Percentiles rank a stretch among this genome's conserved stretches.
phyloP scores from a whole-genome alignment of 1,140 invertebrate species.

The Antheraea mylitta region DNA sequence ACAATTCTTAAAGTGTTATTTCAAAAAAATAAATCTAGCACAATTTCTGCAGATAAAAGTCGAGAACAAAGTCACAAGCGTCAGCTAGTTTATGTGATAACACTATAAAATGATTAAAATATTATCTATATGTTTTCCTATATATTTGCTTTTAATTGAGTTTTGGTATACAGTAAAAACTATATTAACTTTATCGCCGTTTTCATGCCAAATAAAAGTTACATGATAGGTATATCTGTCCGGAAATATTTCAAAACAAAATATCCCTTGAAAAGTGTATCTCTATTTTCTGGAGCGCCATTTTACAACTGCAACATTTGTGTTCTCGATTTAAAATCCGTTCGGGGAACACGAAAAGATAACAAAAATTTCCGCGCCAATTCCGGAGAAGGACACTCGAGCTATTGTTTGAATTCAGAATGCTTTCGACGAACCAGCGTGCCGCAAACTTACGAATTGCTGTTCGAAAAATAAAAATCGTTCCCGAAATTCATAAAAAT shows the following conservation, averaged over 20 bases:
- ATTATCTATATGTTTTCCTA: too few species aligned
- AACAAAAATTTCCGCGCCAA: slow-evolving; percentile 76
- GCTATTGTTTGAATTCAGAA: slow-evolving; percentile 72
- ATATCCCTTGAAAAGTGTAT: background rate
- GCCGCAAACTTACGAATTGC: slow-evolving; percentile 26
- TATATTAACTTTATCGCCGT: too few species aligned
- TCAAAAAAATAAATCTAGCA: too few species aligned
- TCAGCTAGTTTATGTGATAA: too few species aligned
- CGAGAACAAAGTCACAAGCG: too few species aligned
- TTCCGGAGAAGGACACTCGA: slow-evolving; percentile 73
- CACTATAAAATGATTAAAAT: too few species aligned
- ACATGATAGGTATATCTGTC: too few species aligned
- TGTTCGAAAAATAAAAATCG: slow-evolving; percentile 9
- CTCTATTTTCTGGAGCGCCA: slow-evolving; percentile 27
- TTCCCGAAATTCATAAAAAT: slow-evolving; percentile 11
- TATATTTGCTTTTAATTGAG: too few species aligned
- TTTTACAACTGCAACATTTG: slow-evolving; percentile 62
- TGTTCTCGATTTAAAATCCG: slow-evolving; percentile 77
- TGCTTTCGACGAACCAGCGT: slow-evolving; percentile 58
- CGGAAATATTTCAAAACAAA: background rate
- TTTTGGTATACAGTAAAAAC: too few species aligned
- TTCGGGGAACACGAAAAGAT: slow-evolving; percentile 77
- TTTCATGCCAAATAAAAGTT: too few species aligned
- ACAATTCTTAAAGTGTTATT: too few species aligned
- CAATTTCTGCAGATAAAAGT: too few species aligned